Percentiles rank a stretch among this genome's conserved stretches.
Conservation (phyloP, 2,113 vertebrate species). For the Plecturocebus donacophilus region DNA sequence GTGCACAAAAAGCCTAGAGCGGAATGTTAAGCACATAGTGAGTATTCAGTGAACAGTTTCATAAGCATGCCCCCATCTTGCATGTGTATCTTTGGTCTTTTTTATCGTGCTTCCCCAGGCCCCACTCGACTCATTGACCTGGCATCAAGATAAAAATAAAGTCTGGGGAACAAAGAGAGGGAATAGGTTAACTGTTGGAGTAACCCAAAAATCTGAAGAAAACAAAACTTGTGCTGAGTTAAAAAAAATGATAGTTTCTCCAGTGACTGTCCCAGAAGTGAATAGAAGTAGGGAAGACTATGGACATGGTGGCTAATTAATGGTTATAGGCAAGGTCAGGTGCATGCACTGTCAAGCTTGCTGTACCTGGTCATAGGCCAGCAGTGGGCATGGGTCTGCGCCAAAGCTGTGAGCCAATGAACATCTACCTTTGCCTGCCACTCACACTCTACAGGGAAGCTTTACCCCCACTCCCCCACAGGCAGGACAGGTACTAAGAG, state of each 20-base stretch:
- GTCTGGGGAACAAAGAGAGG: neutral
- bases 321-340: neutral
- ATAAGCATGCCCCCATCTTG: neutral
- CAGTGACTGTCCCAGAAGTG: neutral
- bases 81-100: neutral
- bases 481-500: neutral
- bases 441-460: neutral
- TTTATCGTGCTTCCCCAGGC: neutral
- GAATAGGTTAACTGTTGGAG: neutral
- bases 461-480: neutral
- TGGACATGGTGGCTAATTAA: neutral
- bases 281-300: neutral
- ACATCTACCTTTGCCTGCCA: neutral
- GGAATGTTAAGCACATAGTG: neutral
- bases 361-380: too few species aligned
- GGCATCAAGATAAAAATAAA: conserved; percentile 13
- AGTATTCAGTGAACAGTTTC: neutral
- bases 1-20: neutral
- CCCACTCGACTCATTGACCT: neutral
- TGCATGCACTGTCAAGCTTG: neutral
- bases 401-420: neutral
- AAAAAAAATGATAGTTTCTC: neutral
- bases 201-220: neutral
- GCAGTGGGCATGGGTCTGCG: too few species aligned
- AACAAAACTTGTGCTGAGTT: neutral